These are phyloP conservation scores for Phyllotreta cruciferae DNA, from an alignment of 2,888 invertebrate genomes.

Conservation along the genomic window DNA sequence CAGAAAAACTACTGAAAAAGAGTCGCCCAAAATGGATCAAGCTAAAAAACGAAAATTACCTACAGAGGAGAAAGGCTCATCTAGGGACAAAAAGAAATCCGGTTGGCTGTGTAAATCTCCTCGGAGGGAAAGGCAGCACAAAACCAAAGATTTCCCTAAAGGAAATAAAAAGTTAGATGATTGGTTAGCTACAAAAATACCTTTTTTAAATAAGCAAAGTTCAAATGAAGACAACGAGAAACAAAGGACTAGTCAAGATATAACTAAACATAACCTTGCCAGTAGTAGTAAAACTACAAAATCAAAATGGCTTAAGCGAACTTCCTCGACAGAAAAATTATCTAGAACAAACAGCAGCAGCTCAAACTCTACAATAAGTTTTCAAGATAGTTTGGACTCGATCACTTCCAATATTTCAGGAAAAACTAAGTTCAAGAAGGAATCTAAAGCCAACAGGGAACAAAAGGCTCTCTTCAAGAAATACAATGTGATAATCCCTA, in stretches of 20 bases:
- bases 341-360: too few relatives aligned
- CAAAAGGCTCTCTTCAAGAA: slow-evolving; percentile 41
- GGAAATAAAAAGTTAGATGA: slow-evolving; percentile 16
- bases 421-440: neutral
- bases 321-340: too few relatives aligned
- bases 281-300: neutral
- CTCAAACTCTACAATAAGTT: too few relatives aligned
- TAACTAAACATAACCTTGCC: neutral
- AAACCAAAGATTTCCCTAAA: slow-evolving; percentile 6
- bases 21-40: too few relatives aligned
- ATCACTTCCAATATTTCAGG: too few relatives aligned
- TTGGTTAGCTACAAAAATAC: slow-evolving; percentile 6
- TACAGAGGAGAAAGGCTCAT: neutral
- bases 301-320: too few relatives aligned
- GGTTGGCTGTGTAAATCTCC: neutral
- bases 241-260: neutral
- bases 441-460: slow-evolving; percentile 25
- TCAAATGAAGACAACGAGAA: neutral
- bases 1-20: too few relatives aligned
- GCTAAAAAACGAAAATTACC: neutral
- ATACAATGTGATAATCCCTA: slow-evolving; percentile 45
- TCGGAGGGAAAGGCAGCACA: slow-evolving; percentile 12
- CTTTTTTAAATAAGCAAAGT: neutral
- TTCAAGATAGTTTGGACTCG: neutral
- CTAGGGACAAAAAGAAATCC: neutral